Evolutionary conservation across 2,888 invertebrate genomes (phyloP), one percentile per base, ranked within the genome.

Genomic region (Lochmaea crataegi): DNA sequence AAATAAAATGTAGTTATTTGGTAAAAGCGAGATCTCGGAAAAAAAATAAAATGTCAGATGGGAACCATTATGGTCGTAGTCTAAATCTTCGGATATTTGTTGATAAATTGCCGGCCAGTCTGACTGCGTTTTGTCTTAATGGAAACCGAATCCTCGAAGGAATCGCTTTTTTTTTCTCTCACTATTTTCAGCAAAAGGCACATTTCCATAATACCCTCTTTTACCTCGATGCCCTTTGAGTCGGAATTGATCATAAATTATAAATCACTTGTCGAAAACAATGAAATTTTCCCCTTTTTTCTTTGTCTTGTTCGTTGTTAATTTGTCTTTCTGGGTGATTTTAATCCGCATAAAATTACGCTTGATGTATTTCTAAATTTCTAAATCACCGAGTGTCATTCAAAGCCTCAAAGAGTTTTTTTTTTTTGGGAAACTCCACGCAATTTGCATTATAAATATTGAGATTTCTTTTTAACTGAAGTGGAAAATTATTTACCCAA

Each of bases 191-290:
- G n/a, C 14, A 61, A 61, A 56, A 1, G 57, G 56, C 32, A 58
- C 48, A 67, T 67, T 67, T 45, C 67, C 67, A 67, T 67, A 67
- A 67, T 51, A 41, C 67, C 56, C 58, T 67, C 26, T 67, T 48
- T 67, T 58, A 67, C 58, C 48, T 67, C 58, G 26, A 58, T 58
- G 26, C 22, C 58, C 41, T 45, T 45, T 16, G 58, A 57, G n/a
- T 11, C 42, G 42, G 45, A 67, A 58, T 67, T 58, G 67, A 58
- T 67, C 57, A 58, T 18, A 67, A 57, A 51, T 67, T 58, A 58
- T 51, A 58, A 66, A 66, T 56, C 32, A 66, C 65, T 56, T 65
- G 65, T 65, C 51, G 65, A 48, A 51, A 65, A 65, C 48, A 65
- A 51, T 65, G 32, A n/a, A 65, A 38, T 38, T 42, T n/a, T 26